These are phyloP conservation scores for Sterrhoptilus dennistouni DNA, from an alignment of 2,113 vertebrate genomes.

Conservation along the genomic window DNA sequence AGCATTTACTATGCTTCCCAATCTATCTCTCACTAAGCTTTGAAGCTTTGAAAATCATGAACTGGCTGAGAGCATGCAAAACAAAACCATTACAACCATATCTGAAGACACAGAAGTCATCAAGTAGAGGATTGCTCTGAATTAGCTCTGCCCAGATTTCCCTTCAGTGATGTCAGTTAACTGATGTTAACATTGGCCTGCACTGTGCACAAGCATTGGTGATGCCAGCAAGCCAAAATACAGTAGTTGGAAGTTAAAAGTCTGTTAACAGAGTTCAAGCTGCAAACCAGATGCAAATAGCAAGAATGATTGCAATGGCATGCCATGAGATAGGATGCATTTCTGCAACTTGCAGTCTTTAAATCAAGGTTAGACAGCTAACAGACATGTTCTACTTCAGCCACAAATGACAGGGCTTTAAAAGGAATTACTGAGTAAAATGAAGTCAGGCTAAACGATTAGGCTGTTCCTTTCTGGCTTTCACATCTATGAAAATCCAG, in stretches of 20 bases:
- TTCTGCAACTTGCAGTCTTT: not conserved
- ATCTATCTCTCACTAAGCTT: not conserved
- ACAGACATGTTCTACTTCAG: not conserved
- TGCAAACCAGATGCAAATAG: not conserved
- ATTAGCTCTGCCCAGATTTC: not conserved
- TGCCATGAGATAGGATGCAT: not conserved
- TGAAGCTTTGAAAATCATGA: not conserved
- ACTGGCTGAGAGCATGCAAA: not conserved
- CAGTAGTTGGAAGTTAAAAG: not conserved
- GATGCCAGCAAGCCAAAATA: not conserved
- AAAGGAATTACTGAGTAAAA: not conserved
- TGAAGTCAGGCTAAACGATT: conserved; percentile 19
- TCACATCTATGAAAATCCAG: conserved; percentile 22
- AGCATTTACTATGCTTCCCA: not conserved
- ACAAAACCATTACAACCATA: not conserved
- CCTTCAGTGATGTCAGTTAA: not conserved
- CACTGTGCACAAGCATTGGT: not conserved
- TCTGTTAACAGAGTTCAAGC: not conserved
- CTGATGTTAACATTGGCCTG: not conserved
- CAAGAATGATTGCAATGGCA: accelerated
- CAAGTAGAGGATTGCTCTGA: not conserved
- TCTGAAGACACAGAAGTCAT: not conserved
- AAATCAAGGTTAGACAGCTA: not conserved
- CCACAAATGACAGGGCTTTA: not conserved
- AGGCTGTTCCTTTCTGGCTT: conserved; percentile 29